Percentiles rank a stretch among this genome's conserved stretches.
phyloP scores from a whole-genome alignment of 2,797 vertebrate genomes.

The Peromyscus melanophrys region DNA sequence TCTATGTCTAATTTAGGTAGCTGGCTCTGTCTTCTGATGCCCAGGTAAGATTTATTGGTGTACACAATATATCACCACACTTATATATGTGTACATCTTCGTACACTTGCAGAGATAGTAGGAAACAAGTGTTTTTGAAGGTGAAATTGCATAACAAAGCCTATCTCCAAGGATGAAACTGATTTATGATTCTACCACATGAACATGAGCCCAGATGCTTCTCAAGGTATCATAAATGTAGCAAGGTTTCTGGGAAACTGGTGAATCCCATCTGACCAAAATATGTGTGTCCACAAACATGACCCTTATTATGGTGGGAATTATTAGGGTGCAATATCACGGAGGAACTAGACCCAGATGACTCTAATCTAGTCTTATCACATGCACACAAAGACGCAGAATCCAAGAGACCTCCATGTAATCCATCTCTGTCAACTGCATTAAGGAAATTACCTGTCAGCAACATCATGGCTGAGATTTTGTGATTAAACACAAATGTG shows the following conservation, averaged over 20 bases:
- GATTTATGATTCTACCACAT: constrained; percentile 76
- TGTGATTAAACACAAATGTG: constrained; percentile 93
- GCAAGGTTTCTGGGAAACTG: constrained; percentile 77
- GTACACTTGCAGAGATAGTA: neutral
- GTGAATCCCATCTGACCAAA: constrained; percentile 81
- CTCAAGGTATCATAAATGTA: constrained; percentile 77
- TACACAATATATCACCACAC: too few relatives aligned
- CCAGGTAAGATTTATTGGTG: too few relatives aligned
- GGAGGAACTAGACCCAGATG: constrained; percentile 89
- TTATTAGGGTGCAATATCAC: constrained; percentile 91
- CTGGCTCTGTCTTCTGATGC: too few relatives aligned
- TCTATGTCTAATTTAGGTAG: too few relatives aligned
- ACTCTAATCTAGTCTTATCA: constrained; percentile 92
- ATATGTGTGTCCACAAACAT: constrained; percentile 85
- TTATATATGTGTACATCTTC: neutral
- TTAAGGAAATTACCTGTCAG: constrained; percentile 96
- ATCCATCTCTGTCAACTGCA: constrained; percentile 94
- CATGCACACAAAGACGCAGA: constrained; percentile 91
- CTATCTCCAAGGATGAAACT: constrained; percentile 71
- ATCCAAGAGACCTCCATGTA: constrained; percentile 90
- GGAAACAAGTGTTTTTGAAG: constrained; percentile 22
- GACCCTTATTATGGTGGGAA: constrained; percentile 88
- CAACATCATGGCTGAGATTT: constrained; percentile 92
- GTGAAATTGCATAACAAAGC: constrained; percentile 14
- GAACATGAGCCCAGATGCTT: constrained; percentile 77